Conservation (phyloP, 2,888 invertebrate genomes). For the Drosophila lacicola region DNA sequence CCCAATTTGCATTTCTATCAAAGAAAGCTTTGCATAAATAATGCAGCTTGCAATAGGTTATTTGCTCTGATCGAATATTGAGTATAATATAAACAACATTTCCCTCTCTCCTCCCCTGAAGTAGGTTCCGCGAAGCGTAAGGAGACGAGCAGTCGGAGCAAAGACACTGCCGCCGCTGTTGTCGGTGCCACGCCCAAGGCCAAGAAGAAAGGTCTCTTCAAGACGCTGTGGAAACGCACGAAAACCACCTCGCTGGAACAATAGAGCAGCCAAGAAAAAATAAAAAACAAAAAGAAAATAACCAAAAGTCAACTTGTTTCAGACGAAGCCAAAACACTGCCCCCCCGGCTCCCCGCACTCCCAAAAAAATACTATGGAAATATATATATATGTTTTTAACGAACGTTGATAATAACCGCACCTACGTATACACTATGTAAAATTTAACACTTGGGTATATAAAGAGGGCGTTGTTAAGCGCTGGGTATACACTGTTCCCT, state of each 20-base stretch:
- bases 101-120: too few species aligned
- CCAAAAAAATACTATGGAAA: conserved; percentile 4
- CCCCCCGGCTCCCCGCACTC: conserved; percentile 23
- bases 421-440: conserved; percentile 38
- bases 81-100: not conserved
- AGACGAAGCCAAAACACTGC: conserved; percentile 58
- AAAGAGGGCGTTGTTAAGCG: not conserved
- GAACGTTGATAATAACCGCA: conserved; percentile 67
- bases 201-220: conserved; percentile 95
- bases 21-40: too few species aligned
- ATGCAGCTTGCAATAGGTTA: too few species aligned
- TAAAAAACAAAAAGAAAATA: not conserved
- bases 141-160: conserved; percentile 75
- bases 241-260: conserved; percentile 94
- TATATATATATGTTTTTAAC: conserved; percentile 39
- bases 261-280: conserved; percentile 84
- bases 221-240: conserved; percentile 94
- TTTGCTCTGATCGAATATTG: too few species aligned
- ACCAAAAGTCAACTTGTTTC: conserved; percentile 27
- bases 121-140: conserved; percentile 68
- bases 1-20: too few species aligned
- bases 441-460: conserved; percentile 10
- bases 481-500: not conserved
- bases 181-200: conserved; percentile 71
- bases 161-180: conserved; percentile 68